Percentiles rank a stretch among this genome's conserved stretches.
These are phyloP conservation scores for Desoria tigrina DNA, from an alignment of 2,888 invertebrate genomes.

Conservation along the genomic window DNA sequence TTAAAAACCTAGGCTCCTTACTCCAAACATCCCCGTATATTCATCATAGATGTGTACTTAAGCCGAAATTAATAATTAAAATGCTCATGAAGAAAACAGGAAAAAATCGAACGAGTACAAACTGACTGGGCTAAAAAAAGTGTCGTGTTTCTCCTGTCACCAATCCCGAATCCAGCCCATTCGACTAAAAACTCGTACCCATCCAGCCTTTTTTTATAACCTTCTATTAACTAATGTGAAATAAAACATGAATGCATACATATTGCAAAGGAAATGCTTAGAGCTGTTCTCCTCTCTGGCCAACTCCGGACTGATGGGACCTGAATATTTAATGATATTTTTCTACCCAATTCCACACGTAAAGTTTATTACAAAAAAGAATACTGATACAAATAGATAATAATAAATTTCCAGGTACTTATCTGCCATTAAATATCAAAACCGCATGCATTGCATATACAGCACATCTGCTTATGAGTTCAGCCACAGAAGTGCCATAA, in stretches of 20 bases:
- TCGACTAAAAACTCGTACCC: conserved; percentile 1
- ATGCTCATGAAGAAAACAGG: neutral
- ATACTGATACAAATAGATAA: too few species aligned
- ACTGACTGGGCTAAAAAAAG: neutral
- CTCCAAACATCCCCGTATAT: too few species aligned
- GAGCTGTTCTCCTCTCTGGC: too few species aligned
- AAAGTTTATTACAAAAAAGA: too few species aligned
- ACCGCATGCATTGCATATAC: too few species aligned
- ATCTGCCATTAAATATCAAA: too few species aligned
- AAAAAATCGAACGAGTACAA: neutral
- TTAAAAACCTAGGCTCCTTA: too few species aligned
- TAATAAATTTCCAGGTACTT: too few species aligned
- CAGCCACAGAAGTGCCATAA: too few species aligned
- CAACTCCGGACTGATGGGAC: neutral
- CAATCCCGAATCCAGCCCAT: neutral
- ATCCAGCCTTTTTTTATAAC: neutral
- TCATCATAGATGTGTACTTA: too few species aligned
- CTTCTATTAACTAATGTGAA: conserved; percentile 7
- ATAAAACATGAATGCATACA: neutral
- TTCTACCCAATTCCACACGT: neutral
- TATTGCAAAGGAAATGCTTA: neutral
- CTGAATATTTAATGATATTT: conserved; percentile 6
- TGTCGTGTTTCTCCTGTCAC: neutral
- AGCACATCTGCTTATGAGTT: too few species aligned
- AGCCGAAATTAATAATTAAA: conserved; percentile 5